Evolutionary conservation across 2,797 vertebrate species (phyloP).

Genomic region (Lacerta agilis): DNA sequence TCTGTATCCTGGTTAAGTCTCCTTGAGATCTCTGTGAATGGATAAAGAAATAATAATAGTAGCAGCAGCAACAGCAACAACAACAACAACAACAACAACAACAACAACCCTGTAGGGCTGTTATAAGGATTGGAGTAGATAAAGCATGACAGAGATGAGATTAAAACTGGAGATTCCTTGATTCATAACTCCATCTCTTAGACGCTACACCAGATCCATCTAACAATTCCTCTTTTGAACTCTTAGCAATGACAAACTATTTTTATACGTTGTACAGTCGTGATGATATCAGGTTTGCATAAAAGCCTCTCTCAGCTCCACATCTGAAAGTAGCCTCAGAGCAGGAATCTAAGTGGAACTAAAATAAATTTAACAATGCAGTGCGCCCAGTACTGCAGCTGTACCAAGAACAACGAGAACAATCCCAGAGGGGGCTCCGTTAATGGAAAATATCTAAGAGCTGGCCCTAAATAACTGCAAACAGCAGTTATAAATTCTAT

Average conservation of each 20-base stretch:
- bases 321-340: neutral
- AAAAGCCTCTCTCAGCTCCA: neutral
- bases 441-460: neutral
- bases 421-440: neutral
- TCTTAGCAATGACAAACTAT: neutral
- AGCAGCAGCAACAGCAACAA: too few relatives aligned
- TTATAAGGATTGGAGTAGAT: too few relatives aligned
- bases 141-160: neutral
- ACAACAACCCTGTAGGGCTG: neutral
- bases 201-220: too few relatives aligned
- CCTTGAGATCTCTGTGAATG: too few relatives aligned
- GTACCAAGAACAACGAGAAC: neutral
- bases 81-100: too few relatives aligned
- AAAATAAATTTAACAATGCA: neutral
- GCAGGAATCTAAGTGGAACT: slow-evolving; percentile 11
- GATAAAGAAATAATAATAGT: too few relatives aligned
- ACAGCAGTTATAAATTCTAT: neutral
- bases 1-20: too few relatives aligned
- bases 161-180: neutral
- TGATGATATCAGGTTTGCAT: neutral
- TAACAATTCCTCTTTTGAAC: neutral
- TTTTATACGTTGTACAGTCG: neutral
- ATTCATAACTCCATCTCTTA: neutral
- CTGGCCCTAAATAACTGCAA: neutral
- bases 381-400: neutral